Percentiles rank a stretch among this genome's conserved stretches.
Conservation (phyloP, 2,888 invertebrate species). For the Hyles lineata region DNA sequence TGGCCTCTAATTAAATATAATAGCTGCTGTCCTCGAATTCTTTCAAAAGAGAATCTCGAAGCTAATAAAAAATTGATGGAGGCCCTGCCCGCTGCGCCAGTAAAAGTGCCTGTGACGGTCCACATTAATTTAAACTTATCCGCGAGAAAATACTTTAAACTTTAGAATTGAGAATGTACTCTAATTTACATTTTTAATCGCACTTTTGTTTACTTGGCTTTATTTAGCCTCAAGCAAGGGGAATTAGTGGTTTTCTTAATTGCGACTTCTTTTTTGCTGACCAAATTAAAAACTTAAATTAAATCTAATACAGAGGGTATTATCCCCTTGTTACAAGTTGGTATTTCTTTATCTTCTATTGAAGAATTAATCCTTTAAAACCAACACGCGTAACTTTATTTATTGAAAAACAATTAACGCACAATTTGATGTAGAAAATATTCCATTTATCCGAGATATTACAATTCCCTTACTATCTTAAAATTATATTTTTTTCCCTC, state of each 20-base stretch:
- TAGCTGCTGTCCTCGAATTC: constrained; percentile 57
- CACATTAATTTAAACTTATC: constrained; percentile 80
- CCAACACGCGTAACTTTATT: no score
- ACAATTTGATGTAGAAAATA: no score
- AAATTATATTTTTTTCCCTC: not conserved
- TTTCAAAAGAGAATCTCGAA: constrained; percentile 61
- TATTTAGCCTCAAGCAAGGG: constrained; percentile 57
- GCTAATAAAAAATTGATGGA: constrained; percentile 76
- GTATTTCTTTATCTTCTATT: not conserved
- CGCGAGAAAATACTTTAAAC: constrained; percentile 75
- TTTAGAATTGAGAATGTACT: constrained; percentile 74
- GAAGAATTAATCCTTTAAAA: not conserved
- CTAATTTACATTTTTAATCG: constrained; percentile 78
- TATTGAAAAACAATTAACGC: no score
- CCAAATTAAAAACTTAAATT: constrained; percentile 32
- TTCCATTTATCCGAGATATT: no score
- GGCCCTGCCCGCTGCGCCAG: constrained; percentile 54
- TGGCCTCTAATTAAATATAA: constrained; percentile 68
- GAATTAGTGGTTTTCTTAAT: constrained; percentile 48
- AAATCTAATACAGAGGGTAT: constrained; percentile 8
- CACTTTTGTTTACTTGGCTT: constrained; percentile 65
- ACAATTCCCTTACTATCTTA: no score
- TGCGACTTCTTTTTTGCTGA: constrained; percentile 32
- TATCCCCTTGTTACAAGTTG: not conserved
- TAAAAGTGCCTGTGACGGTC: constrained; percentile 68